Percentiles rank a stretch among this genome's conserved stretches.
phyloP scores from a whole-genome alignment of 2,888 invertebrate genomes.

The Leistus spinibarbis region DNA sequence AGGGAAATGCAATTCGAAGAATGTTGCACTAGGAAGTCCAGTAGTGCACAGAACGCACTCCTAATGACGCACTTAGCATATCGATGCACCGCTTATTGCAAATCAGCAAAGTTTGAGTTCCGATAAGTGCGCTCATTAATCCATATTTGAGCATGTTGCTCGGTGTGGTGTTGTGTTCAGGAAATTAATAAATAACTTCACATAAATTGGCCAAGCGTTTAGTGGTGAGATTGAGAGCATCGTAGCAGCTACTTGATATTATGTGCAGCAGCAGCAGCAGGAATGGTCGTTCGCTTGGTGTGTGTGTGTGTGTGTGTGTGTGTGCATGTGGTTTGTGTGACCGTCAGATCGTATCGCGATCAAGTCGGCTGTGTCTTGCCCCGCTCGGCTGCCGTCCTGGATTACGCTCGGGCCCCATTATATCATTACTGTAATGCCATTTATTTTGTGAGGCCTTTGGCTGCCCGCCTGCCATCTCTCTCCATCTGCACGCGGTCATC shows the following conservation, averaged over 20 bases:
- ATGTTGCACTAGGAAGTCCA: too few relatives aligned
- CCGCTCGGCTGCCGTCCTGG: conserved; percentile 45
- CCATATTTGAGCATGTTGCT: too few relatives aligned
- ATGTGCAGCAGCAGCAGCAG: neutral
- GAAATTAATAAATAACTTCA: conserved; percentile 12
- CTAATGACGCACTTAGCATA: too few relatives aligned
- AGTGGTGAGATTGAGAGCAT: neutral
- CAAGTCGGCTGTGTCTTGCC: conserved; percentile 6
- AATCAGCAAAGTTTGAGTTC: too few relatives aligned
- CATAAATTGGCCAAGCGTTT: conserved; percentile 10
- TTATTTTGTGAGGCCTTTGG: conserved; percentile 45
- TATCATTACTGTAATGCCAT: conserved; percentile 49
- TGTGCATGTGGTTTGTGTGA: neutral
- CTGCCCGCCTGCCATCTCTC: conserved; percentile 28
- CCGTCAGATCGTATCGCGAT: conserved; percentile 32
- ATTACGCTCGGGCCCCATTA: conserved; percentile 49
- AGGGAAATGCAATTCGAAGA: too few relatives aligned
- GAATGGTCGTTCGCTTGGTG: neutral
- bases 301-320: neutral
- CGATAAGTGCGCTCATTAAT: too few relatives aligned
- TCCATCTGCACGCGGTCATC: conserved; percentile 9
- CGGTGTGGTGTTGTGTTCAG: neutral
- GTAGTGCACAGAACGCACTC: too few relatives aligned
- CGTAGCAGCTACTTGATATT: neutral
- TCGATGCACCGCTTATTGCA: too few relatives aligned